Conservation (phyloP, 2,888 invertebrate species). For the Lycia hirtaria region DNA sequence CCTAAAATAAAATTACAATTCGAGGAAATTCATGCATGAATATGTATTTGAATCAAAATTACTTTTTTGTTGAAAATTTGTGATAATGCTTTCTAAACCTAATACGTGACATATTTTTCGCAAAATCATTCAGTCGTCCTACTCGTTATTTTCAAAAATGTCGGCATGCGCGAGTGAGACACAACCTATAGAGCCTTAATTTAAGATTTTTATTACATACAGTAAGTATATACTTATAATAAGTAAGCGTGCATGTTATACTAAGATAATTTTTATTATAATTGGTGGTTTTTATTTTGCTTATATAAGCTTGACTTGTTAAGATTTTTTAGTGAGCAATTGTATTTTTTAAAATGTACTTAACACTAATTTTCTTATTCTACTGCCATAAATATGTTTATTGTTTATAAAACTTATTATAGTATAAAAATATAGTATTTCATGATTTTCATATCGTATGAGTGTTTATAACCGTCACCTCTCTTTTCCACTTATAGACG, state of each 20-base stretch:
- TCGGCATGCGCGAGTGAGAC: too few species aligned
- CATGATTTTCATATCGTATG: neutral
- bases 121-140: too few species aligned
- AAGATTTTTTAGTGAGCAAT: conserved; percentile 17
- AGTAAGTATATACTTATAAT: neutral
- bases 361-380: neutral
- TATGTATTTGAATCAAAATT: too few species aligned
- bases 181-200: too few species aligned
- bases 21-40: too few species aligned
- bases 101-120: too few species aligned
- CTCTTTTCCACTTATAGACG: neutral
- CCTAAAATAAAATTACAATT: too few species aligned
- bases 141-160: too few species aligned
- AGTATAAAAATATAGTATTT: neutral
- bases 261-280: conserved; percentile 3
- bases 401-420: neutral
- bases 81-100: too few species aligned
- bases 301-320: conserved; percentile 10
- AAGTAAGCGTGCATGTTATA: conserved; percentile 9
- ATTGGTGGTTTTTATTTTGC: conserved; percentile 15
- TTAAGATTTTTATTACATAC: neutral
- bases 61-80: too few species aligned
- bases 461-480: neutral
- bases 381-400: conserved; percentile 11
- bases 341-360: conserved; percentile 7